phyloP scores from a whole-genome alignment of 2,888 invertebrate species.

The Heliconius charithonia region DNA sequence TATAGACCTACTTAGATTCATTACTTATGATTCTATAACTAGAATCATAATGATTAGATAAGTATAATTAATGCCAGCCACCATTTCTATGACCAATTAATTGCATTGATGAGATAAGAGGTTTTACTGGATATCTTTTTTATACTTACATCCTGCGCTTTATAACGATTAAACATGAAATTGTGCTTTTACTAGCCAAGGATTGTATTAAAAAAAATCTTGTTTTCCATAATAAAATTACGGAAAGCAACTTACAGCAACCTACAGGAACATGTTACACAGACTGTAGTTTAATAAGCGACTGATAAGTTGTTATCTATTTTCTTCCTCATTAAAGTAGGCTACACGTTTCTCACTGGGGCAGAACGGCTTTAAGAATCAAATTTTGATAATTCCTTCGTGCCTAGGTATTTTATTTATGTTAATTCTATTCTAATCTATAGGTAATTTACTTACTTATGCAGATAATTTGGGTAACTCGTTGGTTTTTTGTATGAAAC shows the following conservation, averaged over 20 bases:
- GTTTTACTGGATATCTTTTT: no score
- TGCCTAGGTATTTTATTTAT: not conserved
- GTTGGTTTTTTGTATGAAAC: not conserved
- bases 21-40: no score
- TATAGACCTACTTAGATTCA: no score
- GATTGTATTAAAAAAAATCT: not conserved
- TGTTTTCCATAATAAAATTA: no score
- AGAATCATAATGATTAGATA: no score
- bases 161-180: no score
- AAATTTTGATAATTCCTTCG: not conserved
- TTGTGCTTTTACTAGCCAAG: not conserved
- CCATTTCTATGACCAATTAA: no score
- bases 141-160: no score
- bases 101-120: no score
- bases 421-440: not conserved
- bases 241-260: no score
- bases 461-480: not conserved
- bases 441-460: not conserved
- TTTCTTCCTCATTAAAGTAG: not conserved
- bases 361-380: not conserved
- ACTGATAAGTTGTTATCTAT: slow-evolving; percentile 4
- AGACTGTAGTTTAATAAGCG: not conserved
- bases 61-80: no score
- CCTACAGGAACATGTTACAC: no score
- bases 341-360: not conserved